Base-by-base conservation (phyloP, 1,140 invertebrate genomes). In the Drosophila paulistorum region DNA sequence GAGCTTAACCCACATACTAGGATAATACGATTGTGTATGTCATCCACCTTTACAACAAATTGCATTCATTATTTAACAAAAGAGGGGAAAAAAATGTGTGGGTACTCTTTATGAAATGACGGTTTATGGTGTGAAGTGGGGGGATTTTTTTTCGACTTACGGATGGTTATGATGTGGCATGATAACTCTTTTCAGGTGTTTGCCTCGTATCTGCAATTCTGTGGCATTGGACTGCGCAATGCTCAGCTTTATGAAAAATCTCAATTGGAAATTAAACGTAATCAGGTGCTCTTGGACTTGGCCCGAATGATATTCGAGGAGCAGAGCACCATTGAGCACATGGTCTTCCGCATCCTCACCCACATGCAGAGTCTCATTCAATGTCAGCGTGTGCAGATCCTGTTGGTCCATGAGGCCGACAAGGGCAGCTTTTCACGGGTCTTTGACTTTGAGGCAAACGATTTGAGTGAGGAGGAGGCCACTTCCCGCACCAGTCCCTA, bases 261-360 rank as follows among this genome's bases (percentile, higher is more conserved):
- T 73, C 96, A 98, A 92, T 93, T 98, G 79, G 98, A 99, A 93
- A 97, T 98, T 68, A 98, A 98, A 92, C 93, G 98, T 80, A 99
- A 98, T 93, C 98, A 99, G 94, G 97, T 99, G 58, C 93, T 99
- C 11, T 93, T 99, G 65, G 98, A 99, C 92, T 93, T 99, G 83
- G 98, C 98, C 3, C 94, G 98, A 78, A 98, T 98, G 96, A 97
- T 99, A 80, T 99, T 99, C 92, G 98, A 98, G 91, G 98, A 99
- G 92, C 98, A 99, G 93, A 98, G 97, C 92, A 98, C 97, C 75
- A 97, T 99, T 77, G 98, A 98, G 89, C 97, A 97, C 91, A 97
- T 98, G 94, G 97, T 99, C 70, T 95, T 98, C 77, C 95, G 98
- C 92, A 99, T 99, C 91, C 94, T 99, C 84, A 97, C 97, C 41